These are phyloP conservation scores for Vanessa cardui DNA, from an alignment of 2,888 invertebrate genomes.

Conservation along the genomic window DNA sequence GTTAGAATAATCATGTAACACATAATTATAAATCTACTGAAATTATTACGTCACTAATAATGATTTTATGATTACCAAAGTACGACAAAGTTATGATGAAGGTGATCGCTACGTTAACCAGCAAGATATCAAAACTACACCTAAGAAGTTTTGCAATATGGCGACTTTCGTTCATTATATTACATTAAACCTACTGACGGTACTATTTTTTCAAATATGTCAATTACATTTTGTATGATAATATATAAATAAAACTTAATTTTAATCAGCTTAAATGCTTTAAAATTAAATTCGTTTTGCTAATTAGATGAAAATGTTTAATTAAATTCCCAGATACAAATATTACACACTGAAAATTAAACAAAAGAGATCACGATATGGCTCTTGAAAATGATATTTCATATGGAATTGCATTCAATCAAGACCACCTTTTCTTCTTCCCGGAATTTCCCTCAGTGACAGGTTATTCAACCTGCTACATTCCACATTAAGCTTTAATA, in stretches of 20 bases:
- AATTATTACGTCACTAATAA: too few species aligned
- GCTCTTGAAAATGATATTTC: not conserved
- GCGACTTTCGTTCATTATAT: too few species aligned
- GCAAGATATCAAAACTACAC: too few species aligned
- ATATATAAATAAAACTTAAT: not conserved
- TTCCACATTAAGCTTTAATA: conserved; percentile 45
- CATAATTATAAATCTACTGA: too few species aligned
- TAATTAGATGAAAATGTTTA: not conserved
- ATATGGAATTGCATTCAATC: conserved; percentile 52
- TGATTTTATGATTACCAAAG: too few species aligned
- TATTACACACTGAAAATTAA: not conserved
- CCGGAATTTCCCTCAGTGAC: conserved; percentile 52
- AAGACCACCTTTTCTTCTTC: conserved; percentile 49
- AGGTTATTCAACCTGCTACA: conserved; percentile 43
- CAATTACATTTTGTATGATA: not conserved
- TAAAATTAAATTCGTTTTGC: too few species aligned
- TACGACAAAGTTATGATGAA: too few species aligned
- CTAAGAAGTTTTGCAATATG: too few species aligned
- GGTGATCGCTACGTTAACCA: too few species aligned
- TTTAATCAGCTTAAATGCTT: too few species aligned
- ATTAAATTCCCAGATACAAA: not conserved
- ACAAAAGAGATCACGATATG: not conserved
- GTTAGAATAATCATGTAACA: not conserved
- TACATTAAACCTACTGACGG: too few species aligned
- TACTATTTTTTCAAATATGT: too few species aligned